Evolutionary conservation across 2,797 vertebrate species (phyloP), one percentile per base, ranked within the genome.

Genomic region (Lepidocolaptes lacrymiger): DNA sequence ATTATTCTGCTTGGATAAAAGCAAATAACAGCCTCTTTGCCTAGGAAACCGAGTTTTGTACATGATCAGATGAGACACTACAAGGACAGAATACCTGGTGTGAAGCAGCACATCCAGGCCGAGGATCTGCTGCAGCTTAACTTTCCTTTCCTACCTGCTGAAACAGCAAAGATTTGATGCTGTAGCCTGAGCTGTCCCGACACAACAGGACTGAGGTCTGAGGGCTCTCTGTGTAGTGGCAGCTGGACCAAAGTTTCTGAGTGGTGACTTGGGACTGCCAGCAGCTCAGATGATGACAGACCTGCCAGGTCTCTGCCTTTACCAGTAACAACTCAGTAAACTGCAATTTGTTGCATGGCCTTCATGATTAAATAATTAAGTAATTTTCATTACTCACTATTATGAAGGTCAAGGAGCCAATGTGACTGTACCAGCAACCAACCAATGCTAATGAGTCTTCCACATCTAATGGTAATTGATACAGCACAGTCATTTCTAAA

Each of bases 381-480:
- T 27, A 55, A 72, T 80, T 94, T 93, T 94, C 63, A 93, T 93
- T 91, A 83, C 71, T 91, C 0, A 4, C 68, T 74, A 66, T 83
- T 89, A 87, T 21, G 76, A 95, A 87, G 78, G 83, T 92, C 80
- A 93, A 78, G 77, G 87, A 95, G 81, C 36, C 94, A 96, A 69
- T 44, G 72, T 37, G 46, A 30, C 67, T 21, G 1, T 27, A 90
- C 36, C 61, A 63, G 83, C 54, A 91, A 62, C 18, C 20, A 68
- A 64, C 52, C 91, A 85, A 19, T 34, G 46, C 71, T 91, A 80
- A 93, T 78, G 72, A 85, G 85, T 85, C 77, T 72, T 87, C 46
- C 75, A 68, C 32, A 62, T 41, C 41, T 87, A 43, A 95, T 1
- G 4, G 58, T 13, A 91, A 94, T 15, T 82, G 83, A 94, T 71